Base-by-base conservation (phyloP, 2,888 invertebrate genomes). In the Agrotis ipsilon region DNA sequence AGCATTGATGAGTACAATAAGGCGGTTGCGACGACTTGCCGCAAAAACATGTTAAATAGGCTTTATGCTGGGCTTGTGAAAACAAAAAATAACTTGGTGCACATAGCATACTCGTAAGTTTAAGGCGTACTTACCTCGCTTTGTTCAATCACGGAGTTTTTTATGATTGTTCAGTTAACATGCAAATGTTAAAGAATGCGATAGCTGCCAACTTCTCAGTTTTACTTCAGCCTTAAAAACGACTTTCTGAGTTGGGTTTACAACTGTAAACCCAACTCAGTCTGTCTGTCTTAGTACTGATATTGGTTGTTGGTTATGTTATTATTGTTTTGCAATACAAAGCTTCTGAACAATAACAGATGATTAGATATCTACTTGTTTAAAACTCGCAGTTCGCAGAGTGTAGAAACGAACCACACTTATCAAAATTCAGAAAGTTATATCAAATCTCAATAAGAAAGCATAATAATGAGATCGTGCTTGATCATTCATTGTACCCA, bases 11-110 rank as follows among this genome's bases (percentile, higher is more conserved):
- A 90, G 87, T 84, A 90, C 87, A 88, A 89, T 89, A 89, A 90
- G 90, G 87, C 86, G 83, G 80, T 82, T 80, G 85, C 84, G 84
- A 84, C 82, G 87, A 83, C 80, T 80, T 82, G 83, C 82, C 78
- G 85, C 89, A 91, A 90, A 91, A 93, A 92, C 89, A 87, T 87
- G 88, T 90, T 89, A 88, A 87, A 88, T 88, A 87, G 83, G 84
- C 81, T 88, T 88, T 86, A 83, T 85, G 81, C 77, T 80, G 87
- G 13, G 80, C 86, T 83, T 81, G 84, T 80, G 80, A 78, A 85
- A 86, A 84, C 80, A 84, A 87, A 85, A 87, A 65, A 84, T 80
- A 69, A 11, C 63, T 78, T 58, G 49, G 72, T 70, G 83, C 76
- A 61, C 76, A 75, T 79, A 81, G 55, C 79, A 60, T 72, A 69